Base-by-base conservation (phyloP, 2,113 vertebrate species). In the Oryzias javanicus region DNA sequence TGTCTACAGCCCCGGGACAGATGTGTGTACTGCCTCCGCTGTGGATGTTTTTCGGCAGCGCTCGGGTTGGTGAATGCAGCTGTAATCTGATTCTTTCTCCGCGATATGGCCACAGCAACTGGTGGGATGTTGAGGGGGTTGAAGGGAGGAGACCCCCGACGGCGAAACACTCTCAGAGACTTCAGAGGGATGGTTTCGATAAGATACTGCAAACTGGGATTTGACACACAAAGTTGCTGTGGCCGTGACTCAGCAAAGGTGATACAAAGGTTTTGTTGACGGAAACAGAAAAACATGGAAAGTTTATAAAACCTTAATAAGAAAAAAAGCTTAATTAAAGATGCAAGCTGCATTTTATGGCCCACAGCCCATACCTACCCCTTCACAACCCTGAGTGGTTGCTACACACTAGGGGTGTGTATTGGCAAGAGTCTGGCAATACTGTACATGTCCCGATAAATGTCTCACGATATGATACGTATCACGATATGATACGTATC, bases 1-100 rank as follows among this genome's bases (percentile, higher is more conserved):
- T 61, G 59, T 64, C 60, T 74, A 16, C 35, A 44, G 78, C 64
- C 76, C 10, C 18, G 62, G 67, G 76, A 70, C 41, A 64, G 51
- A 44, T 64, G 45, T 56, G 42, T 66, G 59, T 64, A 69, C 18
- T 48, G 46, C 44, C 42, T 40, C 75, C 46, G 24, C n/a, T 58
- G 1, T 0, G 49, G 19, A 59, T 18, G 53, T 50, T 50, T 58
- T 19, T 27, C 44, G 44, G 42, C 63, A 55, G 42, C 45, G 19
- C 35, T 45, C 58, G 44, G 19, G 62, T 15, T 48, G 45, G 47
- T 55, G 29, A 70, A 62, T 19, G n/a, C 46, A 53, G 20, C 25
- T 25, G 12, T 42, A 67, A 17, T 51, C 20, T 50, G 19, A 48
- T 27, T 18, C 22, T 41, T 44, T 55, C 18, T 59, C 29, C 52